Conservation (phyloP, 2,888 invertebrate genomes). For the Tyria jacobaeae region DNA sequence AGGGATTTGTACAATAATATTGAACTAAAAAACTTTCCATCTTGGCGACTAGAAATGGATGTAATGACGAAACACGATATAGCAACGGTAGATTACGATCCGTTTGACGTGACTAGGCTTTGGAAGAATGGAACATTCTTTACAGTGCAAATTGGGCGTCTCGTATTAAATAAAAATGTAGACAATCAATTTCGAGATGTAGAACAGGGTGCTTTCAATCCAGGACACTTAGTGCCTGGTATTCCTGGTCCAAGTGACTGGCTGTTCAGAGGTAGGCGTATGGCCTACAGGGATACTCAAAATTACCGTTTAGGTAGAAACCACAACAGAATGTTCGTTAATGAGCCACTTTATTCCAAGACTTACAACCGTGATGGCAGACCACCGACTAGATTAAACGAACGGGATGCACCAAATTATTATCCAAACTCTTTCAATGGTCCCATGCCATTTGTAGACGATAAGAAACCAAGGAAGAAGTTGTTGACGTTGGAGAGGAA, state of each 20-base stretch:
- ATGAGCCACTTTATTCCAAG: constrained; percentile 62
- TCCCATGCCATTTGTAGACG: constrained; percentile 88
- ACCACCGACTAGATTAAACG: constrained; percentile 90
- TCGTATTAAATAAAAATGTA: constrained; percentile 63
- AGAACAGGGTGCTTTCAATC: constrained; percentile 67
- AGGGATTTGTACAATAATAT: constrained; percentile 95
- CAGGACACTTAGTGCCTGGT: constrained; percentile 72
- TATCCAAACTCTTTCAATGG: constrained; percentile 97
- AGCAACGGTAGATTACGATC: constrained; percentile 61
- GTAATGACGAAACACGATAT: constrained; percentile 55
- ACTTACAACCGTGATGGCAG: constrained; percentile 80
- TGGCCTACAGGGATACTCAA: constrained; percentile 67
- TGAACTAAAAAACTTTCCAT: constrained; percentile 85
- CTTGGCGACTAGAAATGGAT: constrained; percentile 72
- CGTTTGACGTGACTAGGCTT: constrained; percentile 67
- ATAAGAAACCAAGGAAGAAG: constrained; percentile 54
- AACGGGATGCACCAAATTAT: constrained; percentile 96
- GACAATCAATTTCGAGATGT: constrained; percentile 64
- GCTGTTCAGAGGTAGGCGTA: constrained; percentile 61
- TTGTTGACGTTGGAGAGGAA: constrained; percentile 54
- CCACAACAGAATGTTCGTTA: constrained; percentile 65
- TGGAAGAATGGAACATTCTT: constrained; percentile 73
- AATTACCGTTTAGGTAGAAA: constrained; percentile 70
- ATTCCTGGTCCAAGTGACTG: constrained; percentile 69
- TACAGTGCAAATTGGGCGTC: constrained; percentile 62